Base-by-base conservation (phyloP, 2,888 invertebrate species). In the Drosophila antonietae region DNA sequence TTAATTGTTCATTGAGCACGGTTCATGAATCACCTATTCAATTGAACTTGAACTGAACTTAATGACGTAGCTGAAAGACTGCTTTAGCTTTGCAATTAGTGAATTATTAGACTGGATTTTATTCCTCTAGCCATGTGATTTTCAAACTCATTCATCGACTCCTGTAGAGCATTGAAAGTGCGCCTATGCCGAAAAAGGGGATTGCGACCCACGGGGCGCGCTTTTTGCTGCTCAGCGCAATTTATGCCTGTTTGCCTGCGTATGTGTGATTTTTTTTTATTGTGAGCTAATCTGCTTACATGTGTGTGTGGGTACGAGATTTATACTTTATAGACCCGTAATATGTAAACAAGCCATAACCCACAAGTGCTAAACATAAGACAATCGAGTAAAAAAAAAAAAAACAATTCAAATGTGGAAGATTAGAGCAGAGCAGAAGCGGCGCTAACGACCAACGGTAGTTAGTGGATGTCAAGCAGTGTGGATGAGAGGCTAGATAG, bases 201-300 rank as follows among this genome's bases (percentile, higher is more conserved):
- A 23, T 51, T 31, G 35, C 43, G 75, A 68, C 69, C 70, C 68
- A 76, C 39, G 61, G 70, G 80, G 63, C 57, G 60, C 64, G 69
- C 37, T 65, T 55, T 68, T 14, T 55, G 51, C 58, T 73, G 55
- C 49, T 78, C 23, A 55, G 37, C 41, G 47, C 31, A 37, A 58
- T 31, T n/a, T 15, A 12, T 47, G 31, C 8, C 10, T 51, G n/a
- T 44, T 23, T 51, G 41, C 20, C 44, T 52, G 57, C 43, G 46
- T 23, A 33, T 70, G 31, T 58, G 23, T 57, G 9, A 55, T 39
- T 28, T n/a, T 15, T 37, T 37, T 37, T 56, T 65, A 59, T 47
- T 78, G 56, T 44, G 31, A n/a, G 43, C 20, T 46, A 35, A 74
- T 53, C 68, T 67, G 23, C 10, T 10, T 23, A 18, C 14, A 37